Percentiles rank a stretch among this genome's conserved stretches.
Evolutionary conservation across 1,140 invertebrate species (phyloP).

Genomic region (Ceratitis capitata): DNA sequence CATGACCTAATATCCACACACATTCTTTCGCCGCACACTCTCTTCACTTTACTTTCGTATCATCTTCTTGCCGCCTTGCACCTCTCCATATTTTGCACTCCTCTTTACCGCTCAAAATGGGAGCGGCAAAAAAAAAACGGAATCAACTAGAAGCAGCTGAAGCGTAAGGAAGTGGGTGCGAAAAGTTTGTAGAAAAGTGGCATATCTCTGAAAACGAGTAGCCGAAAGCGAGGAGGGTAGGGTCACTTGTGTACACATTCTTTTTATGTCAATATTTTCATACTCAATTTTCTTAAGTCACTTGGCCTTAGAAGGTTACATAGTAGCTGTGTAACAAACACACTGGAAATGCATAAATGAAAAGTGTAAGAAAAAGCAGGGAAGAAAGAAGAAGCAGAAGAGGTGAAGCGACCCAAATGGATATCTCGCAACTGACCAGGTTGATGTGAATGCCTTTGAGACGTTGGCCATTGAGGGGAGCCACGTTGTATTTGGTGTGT

Average conservation of each 20-base stretch:
- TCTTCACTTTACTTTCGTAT: background rate
- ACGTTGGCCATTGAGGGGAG: background rate
- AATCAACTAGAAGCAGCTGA: background rate
- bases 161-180: background rate
- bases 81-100: background rate
- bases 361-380: background rate
- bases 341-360: background rate
- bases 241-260: background rate
- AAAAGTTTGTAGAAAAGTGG: slow-evolving; percentile 12
- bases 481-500: background rate
- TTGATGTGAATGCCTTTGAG: background rate
- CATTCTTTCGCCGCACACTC: background rate
- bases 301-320: background rate
- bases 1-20: background rate
- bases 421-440: background rate
- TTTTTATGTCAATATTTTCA: slow-evolving; percentile 21
- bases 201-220: background rate
- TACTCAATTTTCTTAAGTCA: slow-evolving; percentile 32
- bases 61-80: background rate
- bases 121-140: background rate
- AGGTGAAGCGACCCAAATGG: background rate
- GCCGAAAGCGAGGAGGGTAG: background rate
- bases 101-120: background rate
- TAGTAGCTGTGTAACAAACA: background rate
- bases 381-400: no score